These are phyloP conservation scores for Corydoras sp. DNA, from an alignment of 2,113 vertebrate species.

Conservation along the genomic window DNA sequence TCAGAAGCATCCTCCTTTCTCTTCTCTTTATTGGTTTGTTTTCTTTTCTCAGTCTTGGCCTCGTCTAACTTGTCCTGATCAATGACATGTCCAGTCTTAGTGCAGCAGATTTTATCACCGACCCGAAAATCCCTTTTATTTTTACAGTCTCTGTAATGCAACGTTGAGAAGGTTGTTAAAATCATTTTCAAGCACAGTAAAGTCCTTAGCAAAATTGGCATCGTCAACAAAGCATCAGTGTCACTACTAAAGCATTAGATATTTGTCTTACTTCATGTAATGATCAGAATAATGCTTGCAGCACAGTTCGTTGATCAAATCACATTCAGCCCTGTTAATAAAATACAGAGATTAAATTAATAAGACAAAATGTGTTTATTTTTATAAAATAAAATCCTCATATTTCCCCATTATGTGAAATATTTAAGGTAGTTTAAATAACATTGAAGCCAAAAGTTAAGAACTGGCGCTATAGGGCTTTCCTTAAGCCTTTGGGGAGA, in stretches of 20 bases:
- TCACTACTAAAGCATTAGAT: background rate
- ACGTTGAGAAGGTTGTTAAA: background rate
- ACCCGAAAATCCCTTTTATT: slow-evolving; percentile 55
- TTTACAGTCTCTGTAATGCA: slow-evolving; percentile 39
- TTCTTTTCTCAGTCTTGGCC: background rate
- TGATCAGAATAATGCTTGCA: slow-evolving; percentile 67
- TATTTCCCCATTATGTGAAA: too few species aligned
- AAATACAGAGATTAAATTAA: background rate
- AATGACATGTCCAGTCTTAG: slow-evolving; percentile 62
- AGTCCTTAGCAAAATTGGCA: too few species aligned
- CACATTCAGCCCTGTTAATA: slow-evolving; percentile 65
- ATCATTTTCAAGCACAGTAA: too few species aligned
- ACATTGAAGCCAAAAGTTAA: background rate
- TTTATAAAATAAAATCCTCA: too few species aligned
- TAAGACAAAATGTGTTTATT: too few species aligned
- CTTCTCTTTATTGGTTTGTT: too few species aligned
- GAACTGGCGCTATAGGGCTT: background rate
- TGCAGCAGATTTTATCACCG: slow-evolving; percentile 77
- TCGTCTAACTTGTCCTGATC: slow-evolving; percentile 46
- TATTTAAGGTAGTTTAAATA: too few species aligned
- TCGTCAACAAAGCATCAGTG: background rate
- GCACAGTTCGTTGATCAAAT: slow-evolving; percentile 75
- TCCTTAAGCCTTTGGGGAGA: too few species aligned
- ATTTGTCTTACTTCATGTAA: slow-evolving; percentile 57
- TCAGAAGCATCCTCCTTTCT: background rate